phyloP scores from a whole-genome alignment of 2,113 vertebrate genomes.

The Shinisaurus crocodilurus region DNA sequence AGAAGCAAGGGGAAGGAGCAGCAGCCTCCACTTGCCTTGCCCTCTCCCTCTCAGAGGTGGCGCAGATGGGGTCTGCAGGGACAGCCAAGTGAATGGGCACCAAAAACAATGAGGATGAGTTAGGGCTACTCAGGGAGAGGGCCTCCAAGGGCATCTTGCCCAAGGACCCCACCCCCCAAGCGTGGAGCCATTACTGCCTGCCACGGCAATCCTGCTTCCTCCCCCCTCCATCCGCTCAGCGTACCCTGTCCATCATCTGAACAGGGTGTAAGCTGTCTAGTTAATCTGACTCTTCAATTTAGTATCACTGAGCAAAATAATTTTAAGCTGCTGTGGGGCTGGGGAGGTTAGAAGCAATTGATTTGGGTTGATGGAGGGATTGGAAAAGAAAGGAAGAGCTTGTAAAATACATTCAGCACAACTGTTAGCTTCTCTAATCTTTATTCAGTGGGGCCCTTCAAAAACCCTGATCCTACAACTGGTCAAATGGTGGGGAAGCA shows the following conservation, averaged over 20 bases:
- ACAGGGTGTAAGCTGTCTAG: background rate
- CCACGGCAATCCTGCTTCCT: background rate
- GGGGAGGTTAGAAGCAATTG: slow-evolving; percentile 74
- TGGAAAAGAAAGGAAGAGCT: slow-evolving; percentile 65
- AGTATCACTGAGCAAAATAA: slow-evolving; percentile 69
- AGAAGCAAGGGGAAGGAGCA: too few relatives aligned
- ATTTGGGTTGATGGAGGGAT: too few relatives aligned
- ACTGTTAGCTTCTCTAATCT: slow-evolving; percentile 57
- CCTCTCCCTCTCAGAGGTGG: background rate
- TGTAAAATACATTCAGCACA: slow-evolving; percentile 58
- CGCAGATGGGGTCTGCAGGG: too few relatives aligned
- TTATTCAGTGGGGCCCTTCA: slow-evolving; percentile 68
- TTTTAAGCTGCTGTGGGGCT: too few relatives aligned
- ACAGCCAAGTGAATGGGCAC: too few relatives aligned
- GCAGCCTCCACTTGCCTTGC: too few relatives aligned
- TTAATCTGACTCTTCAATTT: slow-evolving; percentile 52
- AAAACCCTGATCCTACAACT: slow-evolving; percentile 52
- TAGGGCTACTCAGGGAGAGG: background rate
- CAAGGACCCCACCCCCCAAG: background rate
- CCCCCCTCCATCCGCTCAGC: background rate
- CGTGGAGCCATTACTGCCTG: background rate
- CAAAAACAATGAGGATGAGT: too few relatives aligned
- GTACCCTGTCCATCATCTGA: background rate
- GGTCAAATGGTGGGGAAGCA: slow-evolving; percentile 48
- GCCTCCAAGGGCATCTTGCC: background rate